Evolutionary conservation across 2,888 invertebrate genomes (phyloP), one percentile per base, ranked within the genome.

Genomic region (Cactoblastis cactorum): DNA sequence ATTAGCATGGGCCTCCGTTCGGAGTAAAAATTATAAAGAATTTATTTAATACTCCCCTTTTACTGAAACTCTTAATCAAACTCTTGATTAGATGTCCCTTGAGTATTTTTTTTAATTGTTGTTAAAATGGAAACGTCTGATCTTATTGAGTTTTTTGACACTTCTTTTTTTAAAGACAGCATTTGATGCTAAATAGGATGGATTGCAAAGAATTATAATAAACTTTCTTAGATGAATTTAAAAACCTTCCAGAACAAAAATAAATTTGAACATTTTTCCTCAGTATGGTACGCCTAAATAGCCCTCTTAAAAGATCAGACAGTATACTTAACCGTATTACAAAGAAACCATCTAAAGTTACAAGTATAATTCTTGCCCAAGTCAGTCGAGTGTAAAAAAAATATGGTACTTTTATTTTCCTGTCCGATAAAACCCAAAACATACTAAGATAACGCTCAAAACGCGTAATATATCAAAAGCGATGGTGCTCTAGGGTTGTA

Each of bases 1-100:
- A 85, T 87, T 87, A 84, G 79, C 81, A 77, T 81, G 71, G 79
- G 74, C 73, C 72, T 67, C 62, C 62, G 55, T 55, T 49, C 55
- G 54, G 52, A 41, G 52, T 35, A 46, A 39, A 58, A 56, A 55
- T 55, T 55, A 53, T 52, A 52, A 49, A 54, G 55, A 45, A 52
- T 53, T 55, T 55, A 53, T 56, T 54, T 55, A 32, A 43, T 41
- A 49, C 14, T 11, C 11, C 17, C 11, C 28, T 17, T 17, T 41
- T 28, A 43, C 12, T 28, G 43, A n/a, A n/a, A n/a, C n/a, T n/a
- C n/a, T n/a, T n/a, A n/a, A 43, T 43, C 28, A 43, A 28, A 43
- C 5, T 17, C 9, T 43, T 32, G 28, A 41, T 41, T 24, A 41
- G 19, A 9, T 14, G 5, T 43, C 41, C 24, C 28, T 32, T 17